These are phyloP conservation scores for Thereva nobilitata DNA, from an alignment of 2,888 invertebrate species.

Conservation along the genomic window DNA sequence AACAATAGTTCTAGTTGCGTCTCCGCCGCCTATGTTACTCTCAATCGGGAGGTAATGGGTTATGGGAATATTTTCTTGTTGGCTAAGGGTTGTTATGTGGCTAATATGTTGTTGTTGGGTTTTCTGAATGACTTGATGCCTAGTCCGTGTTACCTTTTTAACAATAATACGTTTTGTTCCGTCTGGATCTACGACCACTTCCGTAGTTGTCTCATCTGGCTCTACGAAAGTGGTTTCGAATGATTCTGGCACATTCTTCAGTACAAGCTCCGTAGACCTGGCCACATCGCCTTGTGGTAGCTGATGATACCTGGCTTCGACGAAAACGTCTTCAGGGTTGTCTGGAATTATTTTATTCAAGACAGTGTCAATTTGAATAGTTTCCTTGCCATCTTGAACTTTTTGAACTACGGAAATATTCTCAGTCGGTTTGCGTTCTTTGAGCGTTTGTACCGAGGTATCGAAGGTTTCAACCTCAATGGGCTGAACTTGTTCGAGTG, in stretches of 20 bases:
- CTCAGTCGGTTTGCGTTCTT: constrained; percentile 62
- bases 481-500: constrained; percentile 41
- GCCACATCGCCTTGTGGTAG: constrained; percentile 60
- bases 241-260: constrained; percentile 73
- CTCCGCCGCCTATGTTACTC: constrained; percentile 57
- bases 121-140: constrained; percentile 69
- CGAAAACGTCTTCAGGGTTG: constrained; percentile 64
- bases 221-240: constrained; percentile 82
- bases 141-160: constrained; percentile 71
- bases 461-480: constrained; percentile 49
- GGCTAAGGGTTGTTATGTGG: not conserved
- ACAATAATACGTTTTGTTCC: constrained; percentile 81
- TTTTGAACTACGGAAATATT: constrained; percentile 70
- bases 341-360: constrained; percentile 63
- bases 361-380: constrained; percentile 72
- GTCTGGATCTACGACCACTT: constrained; percentile 78
- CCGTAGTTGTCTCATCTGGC: constrained; percentile 81
- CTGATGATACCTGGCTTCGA: constrained; percentile 73
- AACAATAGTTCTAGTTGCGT: constrained; percentile 44
- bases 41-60: not conserved
- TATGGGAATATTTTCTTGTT: constrained; percentile 52
- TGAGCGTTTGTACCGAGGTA: constrained; percentile 53
- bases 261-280: constrained; percentile 70
- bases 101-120: constrained; percentile 54
- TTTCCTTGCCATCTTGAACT: constrained; percentile 68